phyloP scores from a whole-genome alignment of 2,888 invertebrate genomes.

The Eupeodes luniger region DNA sequence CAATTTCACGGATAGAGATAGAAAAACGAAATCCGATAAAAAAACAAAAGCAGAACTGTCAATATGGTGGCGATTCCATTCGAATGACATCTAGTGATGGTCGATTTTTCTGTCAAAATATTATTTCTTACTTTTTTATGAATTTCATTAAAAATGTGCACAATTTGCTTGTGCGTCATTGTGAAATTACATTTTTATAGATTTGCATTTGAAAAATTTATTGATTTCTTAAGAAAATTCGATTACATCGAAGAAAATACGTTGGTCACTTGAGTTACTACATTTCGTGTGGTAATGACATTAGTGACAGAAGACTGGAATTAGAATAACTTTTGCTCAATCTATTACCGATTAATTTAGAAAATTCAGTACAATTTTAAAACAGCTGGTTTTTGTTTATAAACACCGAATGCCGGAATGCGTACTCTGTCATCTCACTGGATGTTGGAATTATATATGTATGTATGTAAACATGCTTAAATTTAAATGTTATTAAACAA shows the following conservation, averaged over 20 bases:
- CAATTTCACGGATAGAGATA: constrained; percentile 66
- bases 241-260: constrained; percentile 1
- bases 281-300: constrained; percentile 21
- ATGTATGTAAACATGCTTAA: too few relatives aligned
- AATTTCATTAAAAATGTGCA: constrained; percentile 1
- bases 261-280: constrained; percentile 14
- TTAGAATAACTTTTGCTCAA: constrained; percentile 30
- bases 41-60: constrained; percentile 75
- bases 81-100: constrained; percentile 44
- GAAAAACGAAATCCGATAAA: constrained; percentile 69
- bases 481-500: constrained; percentile 39
- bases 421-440: constrained; percentile 22
- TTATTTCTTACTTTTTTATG: constrained; percentile 34
- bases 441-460: constrained; percentile 29
- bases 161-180: background rate
- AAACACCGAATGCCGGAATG: constrained; percentile 43
- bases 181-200: background rate
- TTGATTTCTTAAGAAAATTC: constrained; percentile 19
- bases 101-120: constrained; percentile 46
- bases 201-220: background rate
- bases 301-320: constrained; percentile 41
- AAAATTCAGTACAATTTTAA: constrained; percentile 32
- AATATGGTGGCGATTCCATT: constrained; percentile 24
- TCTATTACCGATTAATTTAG: constrained; percentile 42
- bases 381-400: constrained; percentile 77